These are phyloP conservation scores for Lepidonotus clava DNA, from an alignment of 2,888 invertebrate species.

Conservation along the genomic window DNA sequence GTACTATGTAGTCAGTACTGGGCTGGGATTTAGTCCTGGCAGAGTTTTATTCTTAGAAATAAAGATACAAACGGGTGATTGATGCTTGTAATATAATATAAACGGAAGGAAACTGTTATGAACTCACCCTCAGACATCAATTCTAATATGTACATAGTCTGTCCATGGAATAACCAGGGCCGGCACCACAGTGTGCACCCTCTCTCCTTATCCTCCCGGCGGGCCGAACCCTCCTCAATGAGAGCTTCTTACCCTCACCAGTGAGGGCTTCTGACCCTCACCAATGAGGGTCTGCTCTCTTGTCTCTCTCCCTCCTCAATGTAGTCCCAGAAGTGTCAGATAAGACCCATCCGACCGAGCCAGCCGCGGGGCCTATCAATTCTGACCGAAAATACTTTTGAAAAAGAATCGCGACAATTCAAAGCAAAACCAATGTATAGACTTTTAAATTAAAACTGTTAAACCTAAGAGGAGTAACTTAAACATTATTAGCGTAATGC, in stretches of 20 bases:
- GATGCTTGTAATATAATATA: neutral
- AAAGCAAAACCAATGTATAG: neutral
- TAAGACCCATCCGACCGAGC: no score
- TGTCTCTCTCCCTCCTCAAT: neutral
- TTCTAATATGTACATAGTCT: neutral
- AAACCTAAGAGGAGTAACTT: neutral
- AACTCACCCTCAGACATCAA: slow-evolving; percentile 7
- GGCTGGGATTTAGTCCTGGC: neutral
- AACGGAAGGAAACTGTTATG: neutral
- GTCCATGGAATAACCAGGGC: neutral
- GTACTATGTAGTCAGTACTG: neutral
- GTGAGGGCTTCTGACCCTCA: neutral
- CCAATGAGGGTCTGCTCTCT: neutral
- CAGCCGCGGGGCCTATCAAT: no score
- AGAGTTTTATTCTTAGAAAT: neutral
- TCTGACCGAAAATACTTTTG: neutral
- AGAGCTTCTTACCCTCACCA: neutral
- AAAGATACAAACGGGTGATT: no score
- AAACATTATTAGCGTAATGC: neutral
- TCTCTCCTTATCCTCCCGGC: no score
- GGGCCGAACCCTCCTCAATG: neutral
- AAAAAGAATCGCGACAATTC: neutral
- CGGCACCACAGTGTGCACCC: neutral
- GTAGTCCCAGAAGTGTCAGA: neutral
- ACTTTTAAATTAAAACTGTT: neutral